Percentiles rank a stretch among this genome's conserved stretches.
phyloP scores from a whole-genome alignment of 2,113 vertebrate genomes.

The Herpailurus yagouaroundi region DNA sequence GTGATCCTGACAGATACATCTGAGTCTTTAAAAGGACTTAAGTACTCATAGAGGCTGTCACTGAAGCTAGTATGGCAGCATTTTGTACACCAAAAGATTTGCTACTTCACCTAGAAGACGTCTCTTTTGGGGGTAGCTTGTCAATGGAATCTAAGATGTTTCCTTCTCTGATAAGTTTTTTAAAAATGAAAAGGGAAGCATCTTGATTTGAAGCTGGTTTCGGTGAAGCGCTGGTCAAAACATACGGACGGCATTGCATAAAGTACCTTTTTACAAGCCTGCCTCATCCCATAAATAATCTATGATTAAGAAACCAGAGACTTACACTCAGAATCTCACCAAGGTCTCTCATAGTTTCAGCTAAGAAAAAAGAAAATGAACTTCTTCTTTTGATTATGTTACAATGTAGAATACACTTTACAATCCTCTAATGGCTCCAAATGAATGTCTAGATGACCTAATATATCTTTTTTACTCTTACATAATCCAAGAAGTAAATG shows the following conservation, averaged over 20 bases:
- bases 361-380: slow-evolving; percentile 38
- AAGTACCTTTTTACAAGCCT: not conserved
- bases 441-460: not conserved
- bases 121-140: not conserved
- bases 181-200: not conserved
- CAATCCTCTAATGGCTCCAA: not conserved
- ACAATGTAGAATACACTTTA: not conserved
- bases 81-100: not conserved
- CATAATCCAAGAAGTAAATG: not conserved
- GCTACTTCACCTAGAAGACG: not conserved
- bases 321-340: not conserved
- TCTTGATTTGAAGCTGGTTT: not conserved
- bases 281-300: not conserved
- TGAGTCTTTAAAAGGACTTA: not conserved
- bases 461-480: not conserved
- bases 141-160: not conserved
- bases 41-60: not conserved
- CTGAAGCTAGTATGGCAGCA: accelerated
- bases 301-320: slow-evolving; percentile 33
- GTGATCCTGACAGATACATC: not conserved
- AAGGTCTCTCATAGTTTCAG: not conserved
- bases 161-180: not conserved
- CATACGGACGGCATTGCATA: not conserved
- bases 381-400: slow-evolving; percentile 33
- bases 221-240: not conserved